Evolutionary conservation across 2,888 invertebrate genomes (phyloP), one percentile per base, ranked within the genome.

Genomic region (Gymnocheta viridis): DNA sequence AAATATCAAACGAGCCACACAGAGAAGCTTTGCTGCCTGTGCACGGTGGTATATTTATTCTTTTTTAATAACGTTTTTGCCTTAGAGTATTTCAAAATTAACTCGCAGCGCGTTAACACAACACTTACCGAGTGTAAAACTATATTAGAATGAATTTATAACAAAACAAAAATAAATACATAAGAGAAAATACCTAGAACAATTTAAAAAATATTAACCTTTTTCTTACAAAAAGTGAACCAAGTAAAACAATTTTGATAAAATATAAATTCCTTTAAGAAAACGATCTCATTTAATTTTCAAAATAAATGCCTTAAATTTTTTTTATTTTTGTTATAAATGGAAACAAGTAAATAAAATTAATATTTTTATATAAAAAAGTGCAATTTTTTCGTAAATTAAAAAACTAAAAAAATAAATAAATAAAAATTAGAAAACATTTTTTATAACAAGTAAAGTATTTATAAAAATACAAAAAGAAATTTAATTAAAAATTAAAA

Each of bases 71-170:
- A 81, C 84, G 84, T 60, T 84, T 69, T 77, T 84, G 80, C 69
- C 76, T 67, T 72, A 67, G 66, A 87, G 87, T 89, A 90, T 89
- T 89, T 88, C 89, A 86, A 88, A 87, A 86, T 87, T 86, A 89
- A 87, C 90, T 88, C 87, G 89, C 91, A 85, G 90, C 87, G 89
- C 90, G 90, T 86, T 86, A 87, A 88, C 89, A 90, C 89, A 90
- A 86, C 85, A 84, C 79, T 41, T 56, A 47, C 17, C 12, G 41
- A 76, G 47, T 56, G 12, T 73, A 67, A 17, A 76, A 76, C 38
- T 69, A 54, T 44, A 54, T 82, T 69, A 81, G 54, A 72, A 56
- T 35, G 47, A 49, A 64, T 69, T 74, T 67, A 35, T 44, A 72
- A 72, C n/a, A 72, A 60, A 67, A 41, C 0, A 41, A 14, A 24